These are phyloP conservation scores for Parascotia fuliginaria DNA, from an alignment of 2,888 invertebrate species.

Conservation along the genomic window DNA sequence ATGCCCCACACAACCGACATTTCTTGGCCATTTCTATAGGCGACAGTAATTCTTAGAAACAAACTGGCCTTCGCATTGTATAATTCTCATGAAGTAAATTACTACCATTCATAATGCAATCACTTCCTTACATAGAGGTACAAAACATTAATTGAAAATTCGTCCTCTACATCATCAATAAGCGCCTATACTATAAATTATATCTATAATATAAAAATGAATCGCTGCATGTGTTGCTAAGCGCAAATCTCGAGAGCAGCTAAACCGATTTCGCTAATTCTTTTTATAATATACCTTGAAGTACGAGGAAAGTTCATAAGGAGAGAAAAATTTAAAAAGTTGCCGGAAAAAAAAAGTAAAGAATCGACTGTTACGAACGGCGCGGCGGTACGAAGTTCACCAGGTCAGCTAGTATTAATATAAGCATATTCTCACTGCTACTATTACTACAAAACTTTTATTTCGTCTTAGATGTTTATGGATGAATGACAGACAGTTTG, in stretches of 20 bases:
- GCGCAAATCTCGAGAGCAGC: too few species aligned
- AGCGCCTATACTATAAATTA: too few species aligned
- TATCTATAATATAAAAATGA: too few species aligned
- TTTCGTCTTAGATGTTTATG: constrained; percentile 40
- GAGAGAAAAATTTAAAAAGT: too few species aligned
- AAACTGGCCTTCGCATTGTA: constrained; percentile 15
- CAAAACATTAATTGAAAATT: constrained; percentile 7
- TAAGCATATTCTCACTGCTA: constrained; percentile 24
- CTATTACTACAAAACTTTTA: constrained; percentile 37
- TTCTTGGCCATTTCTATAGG: not conserved
- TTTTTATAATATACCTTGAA: too few species aligned
- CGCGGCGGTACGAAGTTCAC: too few species aligned
- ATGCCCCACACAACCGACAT: not conserved
- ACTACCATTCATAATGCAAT: constrained; percentile 17
- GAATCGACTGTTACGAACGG: too few species aligned
- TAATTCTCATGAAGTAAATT: constrained; percentile 16
- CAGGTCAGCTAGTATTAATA: too few species aligned
- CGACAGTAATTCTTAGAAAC: constrained; percentile 14
- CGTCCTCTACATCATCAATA: constrained; percentile 2
- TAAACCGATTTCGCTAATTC: too few species aligned
- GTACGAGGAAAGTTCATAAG: too few species aligned
- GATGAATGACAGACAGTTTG: constrained; percentile 54
- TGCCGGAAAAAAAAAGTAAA: too few species aligned
- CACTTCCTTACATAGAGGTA: constrained; percentile 11
- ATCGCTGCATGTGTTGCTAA: too few species aligned